Percentiles rank a stretch among this genome's conserved stretches.
Conservation (phyloP, 2,888 invertebrate species). For the Serrognathus titanus region DNA sequence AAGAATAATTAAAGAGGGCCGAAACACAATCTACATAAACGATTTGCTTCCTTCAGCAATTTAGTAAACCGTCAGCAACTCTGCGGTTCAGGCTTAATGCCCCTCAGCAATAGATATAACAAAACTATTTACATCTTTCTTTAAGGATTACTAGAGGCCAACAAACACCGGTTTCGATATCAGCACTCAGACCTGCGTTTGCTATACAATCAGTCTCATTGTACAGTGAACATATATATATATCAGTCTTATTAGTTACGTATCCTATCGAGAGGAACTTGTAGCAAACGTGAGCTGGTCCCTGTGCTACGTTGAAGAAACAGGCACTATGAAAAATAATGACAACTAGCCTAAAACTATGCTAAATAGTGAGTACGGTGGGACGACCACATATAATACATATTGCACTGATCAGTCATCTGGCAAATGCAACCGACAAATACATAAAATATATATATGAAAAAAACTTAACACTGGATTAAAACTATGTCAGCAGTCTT, state of each 20-base stretch:
- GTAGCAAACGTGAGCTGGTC: constrained; percentile 40
- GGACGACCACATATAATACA: constrained; percentile 42
- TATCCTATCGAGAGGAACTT: constrained; percentile 42
- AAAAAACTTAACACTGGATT: constrained; percentile 49
- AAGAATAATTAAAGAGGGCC: constrained; percentile 36
- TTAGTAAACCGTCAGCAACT: constrained; percentile 30
- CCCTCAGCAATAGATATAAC: constrained; percentile 36
- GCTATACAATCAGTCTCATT: constrained; percentile 30
- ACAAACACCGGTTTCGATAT: constrained; percentile 35
- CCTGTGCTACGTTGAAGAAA: constrained; percentile 32
- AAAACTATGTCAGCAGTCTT: constrained; percentile 46
- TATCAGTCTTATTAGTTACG: constrained; percentile 48
- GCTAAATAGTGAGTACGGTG: constrained; percentile 42
- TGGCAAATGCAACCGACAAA: constrained; percentile 31
- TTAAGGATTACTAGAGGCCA: constrained; percentile 36
- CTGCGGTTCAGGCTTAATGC: constrained; percentile 42
- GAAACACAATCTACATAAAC: constrained; percentile 6
- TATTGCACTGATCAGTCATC: constrained; percentile 52
- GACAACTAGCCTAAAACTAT: constrained; percentile 3
- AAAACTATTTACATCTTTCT: constrained; percentile 45
- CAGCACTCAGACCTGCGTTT: constrained; percentile 24
- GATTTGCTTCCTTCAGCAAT: constrained; percentile 4
- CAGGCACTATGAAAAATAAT: constrained; percentile 39
- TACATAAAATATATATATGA: constrained; percentile 40
- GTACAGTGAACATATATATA: constrained; percentile 21